Evolutionary conservation across 2,888 invertebrate genomes (phyloP).

Genomic region (Sphaeridia pumilis): DNA sequence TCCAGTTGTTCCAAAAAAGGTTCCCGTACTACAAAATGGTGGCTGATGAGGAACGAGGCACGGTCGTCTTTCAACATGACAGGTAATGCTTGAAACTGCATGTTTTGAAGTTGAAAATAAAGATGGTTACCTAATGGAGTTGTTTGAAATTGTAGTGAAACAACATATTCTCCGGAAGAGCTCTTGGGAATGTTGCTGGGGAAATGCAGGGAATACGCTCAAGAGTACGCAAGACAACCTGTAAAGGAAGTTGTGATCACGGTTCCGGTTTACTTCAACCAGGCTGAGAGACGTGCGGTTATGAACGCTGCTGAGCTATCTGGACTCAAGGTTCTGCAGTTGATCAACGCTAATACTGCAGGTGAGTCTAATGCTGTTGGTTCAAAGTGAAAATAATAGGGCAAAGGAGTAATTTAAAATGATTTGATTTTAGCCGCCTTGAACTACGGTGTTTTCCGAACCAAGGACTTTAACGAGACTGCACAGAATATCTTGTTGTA

Average conservation of each 20-base stretch:
- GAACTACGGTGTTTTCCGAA: slow-evolving; percentile 89
- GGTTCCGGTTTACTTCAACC: slow-evolving; percentile 93
- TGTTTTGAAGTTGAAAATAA: too few species aligned
- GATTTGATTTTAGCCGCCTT: slow-evolving; percentile 70
- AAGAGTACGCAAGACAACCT: slow-evolving; percentile 69
- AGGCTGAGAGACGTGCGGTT: slow-evolving; percentile 80
- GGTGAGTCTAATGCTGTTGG: too few species aligned
- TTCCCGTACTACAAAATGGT: slow-evolving; percentile 86
- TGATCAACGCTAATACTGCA: slow-evolving; percentile 92
- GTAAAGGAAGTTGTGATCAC: slow-evolving; percentile 91
- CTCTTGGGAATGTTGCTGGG: slow-evolving; percentile 81
- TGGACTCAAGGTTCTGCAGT: slow-evolving; percentile 76
- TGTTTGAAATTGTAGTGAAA: slow-evolving; percentile 46
- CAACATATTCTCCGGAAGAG: slow-evolving; percentile 76
- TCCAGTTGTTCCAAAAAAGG: slow-evolving; percentile 60
- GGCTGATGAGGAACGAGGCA: slow-evolving; percentile 63
- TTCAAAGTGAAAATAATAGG: too few species aligned
- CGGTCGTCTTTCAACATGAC: slow-evolving; percentile 71
- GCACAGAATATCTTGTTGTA: slow-evolving; percentile 87
- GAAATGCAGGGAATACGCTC: slow-evolving; percentile 81
- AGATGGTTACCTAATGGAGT: too few species aligned
- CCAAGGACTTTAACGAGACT: slow-evolving; percentile 87
- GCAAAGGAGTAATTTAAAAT: background rate
- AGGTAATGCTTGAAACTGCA: too few species aligned
- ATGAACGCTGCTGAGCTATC: slow-evolving; percentile 81